phyloP scores from a whole-genome alignment of 2,113 vertebrate species.

The Elachura formosa region DNA sequence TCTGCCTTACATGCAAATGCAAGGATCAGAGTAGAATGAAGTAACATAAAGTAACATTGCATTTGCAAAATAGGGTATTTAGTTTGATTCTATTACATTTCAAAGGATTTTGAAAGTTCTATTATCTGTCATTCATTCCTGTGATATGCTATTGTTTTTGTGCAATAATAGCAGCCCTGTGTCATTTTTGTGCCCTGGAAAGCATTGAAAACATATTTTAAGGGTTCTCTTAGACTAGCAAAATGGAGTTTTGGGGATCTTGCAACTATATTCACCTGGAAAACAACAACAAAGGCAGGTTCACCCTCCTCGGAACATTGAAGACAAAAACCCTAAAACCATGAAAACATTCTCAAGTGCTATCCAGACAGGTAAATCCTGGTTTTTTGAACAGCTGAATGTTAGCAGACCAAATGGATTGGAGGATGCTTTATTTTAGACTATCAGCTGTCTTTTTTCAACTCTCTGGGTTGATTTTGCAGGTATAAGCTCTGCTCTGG shows the following conservation, averaged over 20 bases:
- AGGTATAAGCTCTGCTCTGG: not conserved
- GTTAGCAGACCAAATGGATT: not conserved
- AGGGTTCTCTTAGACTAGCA: not conserved
- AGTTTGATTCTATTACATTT: not conserved
- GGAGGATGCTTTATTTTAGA: not conserved
- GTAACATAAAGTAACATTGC: not conserved
- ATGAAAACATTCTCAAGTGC: not conserved
- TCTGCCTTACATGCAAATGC: not conserved
- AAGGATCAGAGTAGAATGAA: not conserved
- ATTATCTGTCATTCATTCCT: not conserved
- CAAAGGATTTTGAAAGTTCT: not conserved
- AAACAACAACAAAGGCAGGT: not conserved
- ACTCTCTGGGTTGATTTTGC: not conserved
- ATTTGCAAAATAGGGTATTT: not conserved
- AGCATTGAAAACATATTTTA: not conserved
- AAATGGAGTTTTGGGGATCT: not conserved
- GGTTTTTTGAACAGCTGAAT: accelerated
- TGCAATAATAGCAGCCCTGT: not conserved
- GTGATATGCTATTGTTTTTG: not conserved
- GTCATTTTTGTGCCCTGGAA: not conserved
- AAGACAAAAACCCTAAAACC: not conserved
- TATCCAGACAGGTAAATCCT: not conserved
- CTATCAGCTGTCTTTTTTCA: not conserved
- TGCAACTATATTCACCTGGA: not conserved
- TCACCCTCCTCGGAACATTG: not conserved